Evolutionary conservation across 2,113 vertebrate species (phyloP).

Genomic region (Chlorodrepanis virens): DNA sequence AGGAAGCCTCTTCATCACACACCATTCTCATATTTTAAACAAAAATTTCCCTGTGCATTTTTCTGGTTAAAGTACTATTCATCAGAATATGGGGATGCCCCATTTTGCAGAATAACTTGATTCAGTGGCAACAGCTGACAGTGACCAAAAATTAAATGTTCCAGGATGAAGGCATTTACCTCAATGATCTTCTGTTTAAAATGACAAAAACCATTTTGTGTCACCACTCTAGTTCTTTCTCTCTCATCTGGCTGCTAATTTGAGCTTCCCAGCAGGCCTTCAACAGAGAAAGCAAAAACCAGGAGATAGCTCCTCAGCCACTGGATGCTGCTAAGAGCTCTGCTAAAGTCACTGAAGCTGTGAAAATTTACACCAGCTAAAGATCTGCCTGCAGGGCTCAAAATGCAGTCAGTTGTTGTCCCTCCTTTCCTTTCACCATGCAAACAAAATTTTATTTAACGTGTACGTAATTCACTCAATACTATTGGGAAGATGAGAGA

Average conservation of each 20-base stretch:
- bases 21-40: background rate
- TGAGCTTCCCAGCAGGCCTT: background rate
- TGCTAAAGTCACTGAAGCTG: slow-evolving; percentile 6
- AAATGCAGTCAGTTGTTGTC: background rate
- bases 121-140: background rate
- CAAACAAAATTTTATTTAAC: background rate
- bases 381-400: background rate
- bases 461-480: background rate
- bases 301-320: background rate
- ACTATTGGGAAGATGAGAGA: background rate
- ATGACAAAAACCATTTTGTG: background rate
- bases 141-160: background rate
- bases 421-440: background rate
- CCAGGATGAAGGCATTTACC: background rate
- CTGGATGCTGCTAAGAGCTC: background rate
- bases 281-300: slow-evolving; percentile 3
- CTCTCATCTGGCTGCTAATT: background rate
- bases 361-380: background rate
- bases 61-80: background rate
- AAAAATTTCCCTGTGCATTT: background rate
- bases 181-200: background rate
- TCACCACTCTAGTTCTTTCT: background rate
- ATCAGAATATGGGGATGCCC: background rate
- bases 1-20: background rate
- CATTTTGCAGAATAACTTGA: background rate